Percentiles rank a stretch among this genome's conserved stretches.
Conservation (phyloP, 2,113 vertebrate species). For the Panurus biarmicus region DNA sequence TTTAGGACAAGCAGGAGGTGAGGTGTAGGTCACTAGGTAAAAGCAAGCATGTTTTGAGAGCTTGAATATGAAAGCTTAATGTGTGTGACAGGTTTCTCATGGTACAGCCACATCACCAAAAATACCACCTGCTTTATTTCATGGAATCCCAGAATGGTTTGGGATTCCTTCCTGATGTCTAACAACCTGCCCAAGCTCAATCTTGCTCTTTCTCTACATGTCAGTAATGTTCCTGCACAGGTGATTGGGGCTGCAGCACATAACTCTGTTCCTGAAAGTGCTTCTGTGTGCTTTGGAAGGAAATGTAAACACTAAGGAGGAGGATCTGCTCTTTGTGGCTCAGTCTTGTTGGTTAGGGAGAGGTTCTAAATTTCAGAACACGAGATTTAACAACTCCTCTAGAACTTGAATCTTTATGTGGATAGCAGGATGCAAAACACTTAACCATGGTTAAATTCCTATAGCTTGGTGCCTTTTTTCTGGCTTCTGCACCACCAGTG, state of each 20-base stretch:
- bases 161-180: background rate
- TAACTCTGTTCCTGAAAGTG: background rate
- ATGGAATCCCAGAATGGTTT: background rate
- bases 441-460: background rate
- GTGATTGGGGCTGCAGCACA: background rate
- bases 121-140: background rate
- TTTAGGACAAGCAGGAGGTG: background rate
- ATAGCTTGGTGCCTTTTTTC: background rate
- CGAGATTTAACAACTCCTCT: background rate
- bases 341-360: background rate
- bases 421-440: background rate
- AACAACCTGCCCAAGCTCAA: background rate
- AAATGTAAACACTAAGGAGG: background rate
- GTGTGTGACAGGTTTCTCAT: fast-evolving
- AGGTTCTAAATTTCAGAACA: background rate
- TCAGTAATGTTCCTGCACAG: background rate
- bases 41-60: fast-evolving
- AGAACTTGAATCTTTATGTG: background rate
- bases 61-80: fast-evolving
- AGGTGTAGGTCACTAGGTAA: background rate
- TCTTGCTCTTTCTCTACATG: background rate
- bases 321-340: background rate
- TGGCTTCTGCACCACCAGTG: background rate
- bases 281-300: background rate
- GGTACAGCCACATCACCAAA: background rate